A percentile compares a stretch with the other conserved stretches of the same genome.
These are phyloP conservation scores for Aplocera efformata DNA, from an alignment of 2,888 invertebrate species.

Conservation along the genomic window DNA sequence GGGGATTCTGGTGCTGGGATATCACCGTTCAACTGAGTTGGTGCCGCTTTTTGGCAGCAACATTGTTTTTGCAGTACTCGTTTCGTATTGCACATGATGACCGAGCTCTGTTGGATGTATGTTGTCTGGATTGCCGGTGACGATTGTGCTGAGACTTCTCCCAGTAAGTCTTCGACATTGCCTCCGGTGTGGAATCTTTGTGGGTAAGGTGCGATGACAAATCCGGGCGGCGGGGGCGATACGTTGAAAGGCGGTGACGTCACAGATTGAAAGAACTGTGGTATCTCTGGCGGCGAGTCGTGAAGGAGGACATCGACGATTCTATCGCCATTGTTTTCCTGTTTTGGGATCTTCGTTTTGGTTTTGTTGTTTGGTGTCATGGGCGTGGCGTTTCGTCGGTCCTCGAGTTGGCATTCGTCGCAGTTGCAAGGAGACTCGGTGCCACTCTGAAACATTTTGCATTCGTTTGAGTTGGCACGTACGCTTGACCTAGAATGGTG, in stretches of 20 bases:
- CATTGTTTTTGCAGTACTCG: conserved; percentile 65
- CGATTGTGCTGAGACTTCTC: conserved; percentile 81
- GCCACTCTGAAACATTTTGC: conserved; percentile 71
- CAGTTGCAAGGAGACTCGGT: conserved; percentile 69
- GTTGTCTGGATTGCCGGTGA: conserved; percentile 65
- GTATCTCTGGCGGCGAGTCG: conserved; percentile 64
- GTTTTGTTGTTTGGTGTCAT: conserved; percentile 19
- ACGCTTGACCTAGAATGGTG: too few relatives aligned
- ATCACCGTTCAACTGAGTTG: conserved; percentile 32
- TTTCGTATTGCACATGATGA: conserved; percentile 74
- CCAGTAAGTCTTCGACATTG: conserved; percentile 84
- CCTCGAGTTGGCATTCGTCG: conserved; percentile 63
- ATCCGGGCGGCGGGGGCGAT: conserved; percentile 53
- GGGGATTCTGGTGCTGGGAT: conserved; percentile 38
- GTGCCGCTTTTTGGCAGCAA: conserved; percentile 61
- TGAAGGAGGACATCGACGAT: conserved; percentile 71
- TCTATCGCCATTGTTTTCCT: conserved; percentile 56
- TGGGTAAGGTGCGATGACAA: conserved; percentile 64
- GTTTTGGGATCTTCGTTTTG: conserved; percentile 41
- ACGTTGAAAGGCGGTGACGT: conserved; percentile 65
- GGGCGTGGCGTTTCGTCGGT: conserved; percentile 25
- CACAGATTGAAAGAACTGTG: conserved; percentile 68
- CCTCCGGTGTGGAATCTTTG: conserved; percentile 79
- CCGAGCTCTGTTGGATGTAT: conserved; percentile 72
- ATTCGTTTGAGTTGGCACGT: not conserved